Percentiles rank a stretch among this genome's conserved stretches.
phyloP scores from a whole-genome alignment of 2,888 invertebrate species.

The Mythimna loreyi region DNA sequence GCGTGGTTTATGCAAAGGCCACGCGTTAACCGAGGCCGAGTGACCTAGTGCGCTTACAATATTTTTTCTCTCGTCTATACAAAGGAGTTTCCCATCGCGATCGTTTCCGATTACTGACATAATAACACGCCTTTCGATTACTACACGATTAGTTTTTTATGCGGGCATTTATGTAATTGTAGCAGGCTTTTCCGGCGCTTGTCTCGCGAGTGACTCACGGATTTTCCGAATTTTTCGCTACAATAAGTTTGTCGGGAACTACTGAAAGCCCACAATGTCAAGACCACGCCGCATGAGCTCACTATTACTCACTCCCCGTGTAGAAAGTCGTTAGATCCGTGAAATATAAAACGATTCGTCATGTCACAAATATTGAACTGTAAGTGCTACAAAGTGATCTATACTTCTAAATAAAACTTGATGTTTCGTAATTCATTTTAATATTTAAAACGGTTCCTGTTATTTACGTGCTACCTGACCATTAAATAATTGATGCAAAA shows the following conservation, averaged over 20 bases:
- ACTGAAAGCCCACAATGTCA: constrained; percentile 82
- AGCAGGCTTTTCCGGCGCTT: constrained; percentile 83
- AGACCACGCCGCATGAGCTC: constrained; percentile 73
- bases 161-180: constrained; percentile 77
- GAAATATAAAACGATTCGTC: constrained; percentile 75
- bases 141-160: constrained; percentile 70
- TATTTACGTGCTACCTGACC: constrained; percentile 58
- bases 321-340: constrained; percentile 79
- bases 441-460: constrained; percentile 49
- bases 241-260: constrained; percentile 55
- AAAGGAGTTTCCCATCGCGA: constrained; percentile 78
- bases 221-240: constrained; percentile 85
- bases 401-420: constrained; percentile 52
- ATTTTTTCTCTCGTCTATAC: constrained; percentile 50
- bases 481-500: constrained; percentile 64
- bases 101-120: constrained; percentile 70
- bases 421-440: constrained; percentile 55
- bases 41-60: constrained; percentile 33
- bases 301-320: constrained; percentile 80
- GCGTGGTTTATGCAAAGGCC: constrained; percentile 53
- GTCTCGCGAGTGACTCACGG: constrained; percentile 84
- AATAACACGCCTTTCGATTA: constrained; percentile 81
- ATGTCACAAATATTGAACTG: constrained; percentile 69
- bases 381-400: constrained; percentile 65
- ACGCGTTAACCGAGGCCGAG: constrained; percentile 16